Percentiles rank a stretch among this genome's conserved stretches.
phyloP scores from a whole-genome alignment of 2,888 invertebrate genomes.

The Idaea straminata region DNA sequence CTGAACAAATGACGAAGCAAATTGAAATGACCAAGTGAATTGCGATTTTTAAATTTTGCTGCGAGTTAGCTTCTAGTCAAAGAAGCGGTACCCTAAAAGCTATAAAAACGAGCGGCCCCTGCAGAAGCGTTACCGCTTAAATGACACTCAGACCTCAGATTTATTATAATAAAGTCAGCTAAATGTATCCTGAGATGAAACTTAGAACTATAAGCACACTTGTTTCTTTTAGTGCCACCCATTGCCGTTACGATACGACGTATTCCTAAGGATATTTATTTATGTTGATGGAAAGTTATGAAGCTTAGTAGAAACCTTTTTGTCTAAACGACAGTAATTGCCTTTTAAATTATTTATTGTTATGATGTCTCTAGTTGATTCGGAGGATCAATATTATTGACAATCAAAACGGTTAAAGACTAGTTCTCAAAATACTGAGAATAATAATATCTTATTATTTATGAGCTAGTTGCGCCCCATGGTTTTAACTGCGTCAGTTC shows the following conservation, averaged over 20 bases:
- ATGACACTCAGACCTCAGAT: constrained; percentile 27
- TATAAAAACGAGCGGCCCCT: constrained; percentile 21
- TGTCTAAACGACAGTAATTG: background rate
- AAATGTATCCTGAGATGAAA: constrained; percentile 19
- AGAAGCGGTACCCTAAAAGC: constrained; percentile 18
- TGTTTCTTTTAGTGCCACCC: constrained; percentile 21
- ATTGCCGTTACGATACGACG: constrained; percentile 3
- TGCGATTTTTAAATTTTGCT: no score
- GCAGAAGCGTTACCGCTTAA: constrained; percentile 22
- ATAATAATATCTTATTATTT: background rate
- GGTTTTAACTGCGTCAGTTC: background rate
- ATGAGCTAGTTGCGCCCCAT: background rate
- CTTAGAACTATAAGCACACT: constrained; percentile 15
- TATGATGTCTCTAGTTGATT: background rate
- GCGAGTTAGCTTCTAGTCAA: background rate
- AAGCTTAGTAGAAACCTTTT: background rate
- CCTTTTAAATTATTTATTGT: background rate
- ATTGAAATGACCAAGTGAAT: no score
- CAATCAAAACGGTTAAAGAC: no score
- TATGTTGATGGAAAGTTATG: background rate
- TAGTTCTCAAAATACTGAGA: no score
- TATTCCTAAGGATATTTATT: background rate
- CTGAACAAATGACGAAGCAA: no score
- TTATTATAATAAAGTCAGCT: constrained; percentile 28
- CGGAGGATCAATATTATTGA: background rate